Evolutionary conservation across 2,113 vertebrate genomes (phyloP).

Genomic region (Desmodus rotundus): DNA sequence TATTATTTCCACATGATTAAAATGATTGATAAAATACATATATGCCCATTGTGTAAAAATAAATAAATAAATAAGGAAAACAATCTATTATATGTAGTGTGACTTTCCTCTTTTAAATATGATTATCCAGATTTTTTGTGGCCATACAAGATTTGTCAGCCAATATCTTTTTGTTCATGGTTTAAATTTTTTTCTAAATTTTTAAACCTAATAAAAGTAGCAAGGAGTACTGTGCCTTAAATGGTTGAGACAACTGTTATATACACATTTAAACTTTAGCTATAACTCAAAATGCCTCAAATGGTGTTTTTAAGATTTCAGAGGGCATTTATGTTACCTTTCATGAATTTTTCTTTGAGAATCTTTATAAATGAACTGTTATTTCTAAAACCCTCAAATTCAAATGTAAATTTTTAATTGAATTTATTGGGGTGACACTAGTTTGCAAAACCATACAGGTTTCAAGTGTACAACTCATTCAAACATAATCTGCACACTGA

Average conservation of each 20-base stretch:
- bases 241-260: background rate
- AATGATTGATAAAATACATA: background rate
- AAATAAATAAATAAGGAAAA: background rate
- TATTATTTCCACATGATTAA: background rate
- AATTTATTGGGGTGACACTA: no score
- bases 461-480: no score
- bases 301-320: background rate
- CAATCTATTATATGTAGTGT: background rate
- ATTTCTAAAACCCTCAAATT: background rate
- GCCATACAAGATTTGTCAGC: background rate
- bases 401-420: background rate
- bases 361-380: background rate
- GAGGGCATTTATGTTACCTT: background rate
- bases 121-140: background rate
- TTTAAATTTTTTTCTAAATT: background rate
- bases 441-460: no score
- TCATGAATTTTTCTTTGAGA: background rate
- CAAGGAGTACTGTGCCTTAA: background rate
- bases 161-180: background rate
- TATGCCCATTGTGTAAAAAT: background rate
- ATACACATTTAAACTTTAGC: background rate
- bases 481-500: no score
- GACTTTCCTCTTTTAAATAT: background rate
- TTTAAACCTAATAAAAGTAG: background rate
- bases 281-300: background rate